Conservation (phyloP, 37 sponge, comb jelly and placozoan genomes). For the Dysidea cf. avara region DNA sequence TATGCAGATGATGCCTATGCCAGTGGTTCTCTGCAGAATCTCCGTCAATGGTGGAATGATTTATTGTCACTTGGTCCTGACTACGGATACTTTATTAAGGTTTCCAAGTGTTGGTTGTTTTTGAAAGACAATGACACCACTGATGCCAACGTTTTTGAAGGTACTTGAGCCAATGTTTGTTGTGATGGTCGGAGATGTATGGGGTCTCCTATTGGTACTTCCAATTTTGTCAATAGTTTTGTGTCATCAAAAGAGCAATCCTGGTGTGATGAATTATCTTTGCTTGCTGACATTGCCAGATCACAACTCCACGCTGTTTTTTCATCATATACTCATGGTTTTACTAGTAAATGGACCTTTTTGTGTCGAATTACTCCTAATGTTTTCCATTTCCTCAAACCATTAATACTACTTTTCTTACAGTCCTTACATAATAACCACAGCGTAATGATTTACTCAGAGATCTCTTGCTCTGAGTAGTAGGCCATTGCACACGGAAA, state of each 20-base stretch:
- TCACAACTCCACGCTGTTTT: conserved; percentile 4
- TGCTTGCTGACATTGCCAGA: conserved; percentile 7
- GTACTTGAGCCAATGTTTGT: neutral
- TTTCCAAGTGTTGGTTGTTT: too few species aligned
- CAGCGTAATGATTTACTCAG: too few species aligned
- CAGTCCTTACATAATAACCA: too few species aligned
- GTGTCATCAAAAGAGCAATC: neutral
- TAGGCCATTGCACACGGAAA: too few species aligned
- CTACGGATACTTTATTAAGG: conserved; percentile 1
- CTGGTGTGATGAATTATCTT: neutral
- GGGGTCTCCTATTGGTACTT: conserved; percentile 27
- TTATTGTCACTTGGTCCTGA: neutral
- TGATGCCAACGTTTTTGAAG: neutral
- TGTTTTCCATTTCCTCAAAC: conserved; percentile 11
- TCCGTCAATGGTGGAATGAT: conserved; percentile 25
- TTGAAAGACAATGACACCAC: too few species aligned
- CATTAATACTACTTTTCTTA: too few species aligned
- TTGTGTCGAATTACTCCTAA: neutral
- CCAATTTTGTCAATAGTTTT: too few species aligned
- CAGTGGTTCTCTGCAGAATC: too few species aligned
- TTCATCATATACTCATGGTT: neutral
- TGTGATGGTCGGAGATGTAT: conserved; percentile 5
- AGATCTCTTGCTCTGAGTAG: too few species aligned
- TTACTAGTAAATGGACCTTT: too few species aligned
- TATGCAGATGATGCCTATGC: conserved; percentile 53